Evolutionary conservation across 2,888 invertebrate genomes (phyloP), one percentile per base, ranked within the genome.

Genomic region (Mythimna loreyi): DNA sequence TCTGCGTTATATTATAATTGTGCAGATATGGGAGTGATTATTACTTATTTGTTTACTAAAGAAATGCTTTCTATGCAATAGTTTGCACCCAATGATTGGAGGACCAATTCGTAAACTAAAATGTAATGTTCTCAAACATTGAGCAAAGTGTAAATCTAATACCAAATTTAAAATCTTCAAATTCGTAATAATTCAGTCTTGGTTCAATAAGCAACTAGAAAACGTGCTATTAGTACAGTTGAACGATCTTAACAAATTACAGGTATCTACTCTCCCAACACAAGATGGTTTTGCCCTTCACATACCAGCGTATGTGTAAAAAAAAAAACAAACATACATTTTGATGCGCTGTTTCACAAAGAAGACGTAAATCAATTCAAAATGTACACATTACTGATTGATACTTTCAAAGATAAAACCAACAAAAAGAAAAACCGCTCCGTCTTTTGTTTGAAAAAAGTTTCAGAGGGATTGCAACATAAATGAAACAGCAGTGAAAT

Each of bases 281-380:
- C 60, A 57, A 67, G 61, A 78, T 78, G 69, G 62, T 25, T 66
- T 75, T 78, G 63, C 66, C 67, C 72, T 75, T 72, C 80, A 67
- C 80, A 75, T 80, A 69, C 69, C 78, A 78, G 67, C 67, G 56
- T 59, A 63, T 62, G 57, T 66, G 67, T 60, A 30, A 55, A 75
- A 69, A 55, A 75, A 69, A 75, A 64, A 72, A 69, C 59, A 67
- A 72, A 61, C 71, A 71, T 66, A 61, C 71, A 71, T 66, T 61
- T 58, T 59, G 72, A 58, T 49, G 49, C 43, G 52, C 47, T 75
- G 60, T 72, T 74, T 68, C 47, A 56, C 58, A 63, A 74, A 69
- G 47, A 53, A 65, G 21, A 72, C 58, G 58, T 72, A 72, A 72
- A 72, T 66, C 57, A 65, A 36, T 60, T 59, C 28, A 56, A 57